Conservation (phyloP, 2,113 vertebrate genomes). For the Chloropsis cyanopogon region DNA sequence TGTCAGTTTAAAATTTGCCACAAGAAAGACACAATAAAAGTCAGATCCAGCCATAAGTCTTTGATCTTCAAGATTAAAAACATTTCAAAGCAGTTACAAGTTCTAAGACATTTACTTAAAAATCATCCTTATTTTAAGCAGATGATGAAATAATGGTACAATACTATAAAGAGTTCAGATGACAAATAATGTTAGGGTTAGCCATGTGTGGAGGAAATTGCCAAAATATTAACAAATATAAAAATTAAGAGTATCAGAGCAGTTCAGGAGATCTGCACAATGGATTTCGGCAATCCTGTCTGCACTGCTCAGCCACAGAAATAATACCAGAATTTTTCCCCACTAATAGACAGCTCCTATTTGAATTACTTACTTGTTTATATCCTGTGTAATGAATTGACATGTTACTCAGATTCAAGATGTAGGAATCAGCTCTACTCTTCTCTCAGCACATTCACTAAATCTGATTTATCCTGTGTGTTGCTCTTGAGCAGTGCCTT, state of each 20-base stretch:
- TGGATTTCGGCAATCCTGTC: neutral
- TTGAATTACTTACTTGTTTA: neutral
- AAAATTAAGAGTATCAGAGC: neutral
- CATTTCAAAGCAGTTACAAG: neutral
- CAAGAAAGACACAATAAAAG: neutral
- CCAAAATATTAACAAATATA: neutral
- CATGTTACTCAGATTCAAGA: neutral
- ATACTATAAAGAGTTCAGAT: neutral
- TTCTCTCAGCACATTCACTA: neutral
- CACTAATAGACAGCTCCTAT: neutral
- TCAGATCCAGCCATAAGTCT: neutral
- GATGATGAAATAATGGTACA: neutral
- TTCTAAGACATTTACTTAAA: neutral
- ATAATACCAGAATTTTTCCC: neutral
- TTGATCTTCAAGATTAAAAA: neutral
- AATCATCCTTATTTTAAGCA: neutral
- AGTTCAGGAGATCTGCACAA: neutral
- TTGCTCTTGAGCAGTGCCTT: neutral
- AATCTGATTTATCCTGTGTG: neutral
- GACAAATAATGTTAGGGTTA: neutral
- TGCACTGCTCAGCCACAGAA: neutral
- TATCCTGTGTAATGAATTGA: neutral
- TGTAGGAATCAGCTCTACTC: neutral
- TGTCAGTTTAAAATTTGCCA: neutral
- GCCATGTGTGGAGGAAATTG: neutral